Evolutionary conservation across 2,797 vertebrate genomes (phyloP).

Genomic region (Megaceryle alcyon): DNA sequence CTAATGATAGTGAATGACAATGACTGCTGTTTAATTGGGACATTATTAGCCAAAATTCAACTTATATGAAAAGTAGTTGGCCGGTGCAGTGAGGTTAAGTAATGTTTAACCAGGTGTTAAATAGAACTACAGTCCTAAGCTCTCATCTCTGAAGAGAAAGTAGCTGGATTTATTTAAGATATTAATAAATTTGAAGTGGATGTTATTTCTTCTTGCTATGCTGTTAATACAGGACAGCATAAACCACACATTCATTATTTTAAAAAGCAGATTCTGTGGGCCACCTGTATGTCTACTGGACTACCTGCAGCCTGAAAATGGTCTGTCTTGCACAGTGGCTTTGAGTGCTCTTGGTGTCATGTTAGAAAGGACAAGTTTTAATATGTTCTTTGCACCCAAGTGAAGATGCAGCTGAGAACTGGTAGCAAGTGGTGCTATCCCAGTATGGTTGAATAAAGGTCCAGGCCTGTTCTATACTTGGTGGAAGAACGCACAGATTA

Average conservation of each 20-base stretch:
- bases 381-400: rapidly evolving
- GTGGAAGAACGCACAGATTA: not conserved
- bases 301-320: not conserved
- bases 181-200: not conserved
- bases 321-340: not conserved
- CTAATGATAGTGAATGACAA: constrained; percentile 52
- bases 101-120: constrained; percentile 68
- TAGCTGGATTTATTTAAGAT: not conserved
- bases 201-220: not conserved
- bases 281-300: not conserved
- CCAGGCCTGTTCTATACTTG: not conserved
- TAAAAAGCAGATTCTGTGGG: not conserved
- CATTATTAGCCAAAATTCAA: constrained; percentile 58
- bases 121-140: not conserved
- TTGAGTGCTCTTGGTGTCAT: not conserved
- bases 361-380: not conserved
- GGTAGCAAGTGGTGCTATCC: not conserved
- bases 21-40: constrained; percentile 51
- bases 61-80: not conserved
- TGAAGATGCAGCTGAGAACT: not conserved
- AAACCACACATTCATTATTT: not conserved
- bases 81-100: not conserved
- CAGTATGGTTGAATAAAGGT: not conserved
- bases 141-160: not conserved
- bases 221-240: not conserved